Evolutionary conservation across 2,113 vertebrate species (phyloP).

Genomic region (Hemiscyllium ocellatum): DNA sequence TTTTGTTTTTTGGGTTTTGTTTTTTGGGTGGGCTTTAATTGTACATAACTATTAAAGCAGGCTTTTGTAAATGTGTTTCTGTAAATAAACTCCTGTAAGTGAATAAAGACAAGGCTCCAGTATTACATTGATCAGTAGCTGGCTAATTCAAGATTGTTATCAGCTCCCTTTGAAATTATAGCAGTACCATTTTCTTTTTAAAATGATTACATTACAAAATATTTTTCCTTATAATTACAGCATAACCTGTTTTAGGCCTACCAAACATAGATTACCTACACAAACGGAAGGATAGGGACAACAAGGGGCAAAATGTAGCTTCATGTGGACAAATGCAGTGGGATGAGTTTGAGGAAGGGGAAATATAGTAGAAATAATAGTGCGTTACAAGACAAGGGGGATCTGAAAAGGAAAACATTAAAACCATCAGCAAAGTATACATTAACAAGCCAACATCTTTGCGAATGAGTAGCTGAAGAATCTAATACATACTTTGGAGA

Average conservation of each 20-base stretch:
- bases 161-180: not conserved
- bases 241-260: not conserved
- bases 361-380: not conserved
- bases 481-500: constrained; percentile 73
- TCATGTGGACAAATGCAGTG: not conserved
- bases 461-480: not conserved
- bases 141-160: no score
- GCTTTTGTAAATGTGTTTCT: no score
- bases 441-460: not conserved
- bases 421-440: not conserved
- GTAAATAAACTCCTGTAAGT: no score
- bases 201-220: not conserved
- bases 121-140: no score
- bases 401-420: not conserved
- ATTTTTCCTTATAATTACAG: not conserved
- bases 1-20: not conserved
- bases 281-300: not conserved
- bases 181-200: not conserved
- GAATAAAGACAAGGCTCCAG: no score
- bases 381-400: not conserved
- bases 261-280: not conserved
- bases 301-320: not conserved
- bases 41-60: no score
- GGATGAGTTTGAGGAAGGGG: not conserved
- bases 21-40: not conserved